phyloP scores from a whole-genome alignment of 2,797 vertebrate genomes.

The Cyclura pinguis region DNA sequence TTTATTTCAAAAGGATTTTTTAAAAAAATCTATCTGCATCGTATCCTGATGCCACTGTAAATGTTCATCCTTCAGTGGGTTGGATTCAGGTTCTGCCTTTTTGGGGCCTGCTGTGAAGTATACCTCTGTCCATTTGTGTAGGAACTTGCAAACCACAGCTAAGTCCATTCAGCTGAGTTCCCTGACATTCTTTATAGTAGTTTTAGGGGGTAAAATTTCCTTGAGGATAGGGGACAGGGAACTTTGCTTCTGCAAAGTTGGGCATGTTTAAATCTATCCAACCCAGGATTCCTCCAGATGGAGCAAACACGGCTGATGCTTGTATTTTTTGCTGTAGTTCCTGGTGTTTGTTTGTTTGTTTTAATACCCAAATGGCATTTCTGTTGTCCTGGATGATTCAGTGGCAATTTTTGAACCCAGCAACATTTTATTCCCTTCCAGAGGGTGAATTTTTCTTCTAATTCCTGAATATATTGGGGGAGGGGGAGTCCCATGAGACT shows the following conservation, averaged over 20 bases:
- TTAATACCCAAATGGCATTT: no score
- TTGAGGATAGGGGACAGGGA: neutral
- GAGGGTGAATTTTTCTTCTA: no score
- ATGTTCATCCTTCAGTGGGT: neutral
- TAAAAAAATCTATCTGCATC: neutral
- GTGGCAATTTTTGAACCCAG: no score
- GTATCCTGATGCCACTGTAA: neutral
- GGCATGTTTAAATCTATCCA: neutral
- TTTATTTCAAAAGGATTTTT: constrained; percentile 5
- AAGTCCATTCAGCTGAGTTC: neutral
- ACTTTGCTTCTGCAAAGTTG: neutral
- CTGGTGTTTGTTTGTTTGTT: no score
- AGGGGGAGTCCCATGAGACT: no score
- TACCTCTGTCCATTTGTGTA: neutral
- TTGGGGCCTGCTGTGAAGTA: no score
- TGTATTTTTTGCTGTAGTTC: no score
- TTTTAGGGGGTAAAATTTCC: neutral
- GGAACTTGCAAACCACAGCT: neutral
- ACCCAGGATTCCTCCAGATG: no score
- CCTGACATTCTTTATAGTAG: neutral
- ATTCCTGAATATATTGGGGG: no score
- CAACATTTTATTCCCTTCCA: no score
- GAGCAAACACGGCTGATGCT: no score
- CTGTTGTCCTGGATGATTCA: no score
- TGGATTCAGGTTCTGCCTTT: neutral